A percentile compares a stretch with the other conserved stretches of the same genome.
phyloP scores from a whole-genome alignment of 2,888 invertebrate species.

The Ecdyonurus torrentis region DNA sequence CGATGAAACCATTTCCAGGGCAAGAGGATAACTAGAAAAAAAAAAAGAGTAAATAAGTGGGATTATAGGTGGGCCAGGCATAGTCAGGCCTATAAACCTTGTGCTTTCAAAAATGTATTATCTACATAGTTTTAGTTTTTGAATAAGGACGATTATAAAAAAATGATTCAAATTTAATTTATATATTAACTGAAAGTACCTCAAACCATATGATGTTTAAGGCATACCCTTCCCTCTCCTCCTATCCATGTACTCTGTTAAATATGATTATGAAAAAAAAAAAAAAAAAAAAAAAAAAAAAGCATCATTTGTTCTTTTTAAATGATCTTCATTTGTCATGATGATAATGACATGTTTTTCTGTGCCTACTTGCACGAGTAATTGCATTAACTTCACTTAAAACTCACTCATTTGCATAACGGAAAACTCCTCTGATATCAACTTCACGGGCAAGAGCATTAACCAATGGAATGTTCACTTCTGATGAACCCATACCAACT shows the following conservation, averaged over 20 bases:
- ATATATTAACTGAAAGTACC: too few relatives aligned
- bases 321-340: too few relatives aligned
- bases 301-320: too few relatives aligned
- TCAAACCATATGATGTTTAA: too few relatives aligned
- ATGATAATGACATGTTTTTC: not conserved
- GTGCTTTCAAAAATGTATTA: too few relatives aligned
- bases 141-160: not conserved
- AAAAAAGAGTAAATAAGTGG: too few relatives aligned
- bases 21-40: constrained; percentile 51
- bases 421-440: constrained; percentile 82
- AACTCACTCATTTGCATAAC: constrained; percentile 80
- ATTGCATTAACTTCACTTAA: not conserved
- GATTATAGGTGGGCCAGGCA: too few relatives aligned
- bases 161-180: not conserved
- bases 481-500: constrained; percentile 72
- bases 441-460: constrained; percentile 70
- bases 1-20: constrained; percentile 57
- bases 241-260: too few relatives aligned
- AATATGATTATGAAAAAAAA: too few relatives aligned
- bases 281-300: too few relatives aligned
- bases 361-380: not conserved
- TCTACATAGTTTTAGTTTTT: not conserved
- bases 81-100: too few relatives aligned
- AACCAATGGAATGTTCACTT: constrained; percentile 65
- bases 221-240: too few relatives aligned